Evolutionary conservation across 1,140 invertebrate genomes (phyloP).

Genomic region (Asbolus verrucosus): DNA sequence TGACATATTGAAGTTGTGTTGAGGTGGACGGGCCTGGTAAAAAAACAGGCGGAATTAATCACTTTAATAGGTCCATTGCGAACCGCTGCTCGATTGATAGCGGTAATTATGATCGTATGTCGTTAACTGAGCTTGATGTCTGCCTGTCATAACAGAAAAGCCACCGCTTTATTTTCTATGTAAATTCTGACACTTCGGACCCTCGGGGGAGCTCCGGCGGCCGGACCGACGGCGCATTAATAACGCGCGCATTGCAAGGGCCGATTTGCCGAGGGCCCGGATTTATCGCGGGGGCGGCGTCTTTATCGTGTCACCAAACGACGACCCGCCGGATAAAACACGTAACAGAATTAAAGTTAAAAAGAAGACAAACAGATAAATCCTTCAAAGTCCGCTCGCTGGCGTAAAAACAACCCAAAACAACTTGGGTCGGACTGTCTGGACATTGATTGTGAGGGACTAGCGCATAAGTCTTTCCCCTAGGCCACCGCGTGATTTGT

Average conservation of each 20-base stretch:
- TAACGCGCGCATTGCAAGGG: no score
- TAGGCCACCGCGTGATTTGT: constrained; percentile 59
- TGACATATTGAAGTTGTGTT: constrained; percentile 56
- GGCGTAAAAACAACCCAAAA: constrained; percentile 54
- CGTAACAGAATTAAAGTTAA: constrained; percentile 39
- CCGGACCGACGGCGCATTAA: constrained; percentile 7
- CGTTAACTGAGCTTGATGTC: constrained; percentile 57
- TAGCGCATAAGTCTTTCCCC: constrained; percentile 59
- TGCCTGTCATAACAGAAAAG: constrained; percentile 55
- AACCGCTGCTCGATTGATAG: constrained; percentile 55
- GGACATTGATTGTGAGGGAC: constrained; percentile 61
- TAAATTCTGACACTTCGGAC: constrained; percentile 46
- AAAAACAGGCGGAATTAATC: constrained; percentile 53
- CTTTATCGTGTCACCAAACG: constrained; percentile 18
- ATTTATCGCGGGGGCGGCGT: not conserved
- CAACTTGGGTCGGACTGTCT: constrained; percentile 47
- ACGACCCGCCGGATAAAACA: constrained; percentile 6
- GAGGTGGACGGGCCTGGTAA: constrained; percentile 46
- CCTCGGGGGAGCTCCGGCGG: constrained; percentile 25
- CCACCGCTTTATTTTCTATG: constrained; percentile 50
- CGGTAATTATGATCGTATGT: constrained; percentile 57
- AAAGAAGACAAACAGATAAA: constrained; percentile 59
- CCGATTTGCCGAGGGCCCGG: no score
- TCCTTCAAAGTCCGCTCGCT: constrained; percentile 58
- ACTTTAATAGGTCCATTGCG: constrained; percentile 58